These are phyloP conservation scores for Pogonomyrmex californicus DNA, from an alignment of 1,140 invertebrate genomes.

Conservation along the genomic window DNA sequence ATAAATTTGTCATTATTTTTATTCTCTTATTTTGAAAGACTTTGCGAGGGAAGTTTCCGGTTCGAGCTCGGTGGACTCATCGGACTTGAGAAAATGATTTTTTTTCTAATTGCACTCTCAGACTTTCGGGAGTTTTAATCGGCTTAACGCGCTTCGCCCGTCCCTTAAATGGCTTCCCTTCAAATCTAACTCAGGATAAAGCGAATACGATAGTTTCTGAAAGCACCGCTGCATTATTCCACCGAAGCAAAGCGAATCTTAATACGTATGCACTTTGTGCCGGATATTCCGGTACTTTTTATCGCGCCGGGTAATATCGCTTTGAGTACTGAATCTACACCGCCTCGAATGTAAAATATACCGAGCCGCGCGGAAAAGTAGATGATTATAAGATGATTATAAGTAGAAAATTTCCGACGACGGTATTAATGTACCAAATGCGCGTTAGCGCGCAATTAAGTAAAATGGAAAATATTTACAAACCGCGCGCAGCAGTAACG, in stretches of 20 bases:
- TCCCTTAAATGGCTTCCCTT: constrained; percentile 39
- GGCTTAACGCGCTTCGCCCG: constrained; percentile 36
- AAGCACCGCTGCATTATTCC: constrained; percentile 53
- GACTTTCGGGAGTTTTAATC: constrained; percentile 29
- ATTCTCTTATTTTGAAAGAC: neutral
- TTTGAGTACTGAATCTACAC: constrained; percentile 34
- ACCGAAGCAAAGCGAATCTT: constrained; percentile 53
- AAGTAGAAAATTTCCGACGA: neutral
- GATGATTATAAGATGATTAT: neutral
- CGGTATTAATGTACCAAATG: constrained; percentile 15
- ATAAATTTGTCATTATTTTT: neutral
- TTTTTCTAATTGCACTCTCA: constrained; percentile 6
- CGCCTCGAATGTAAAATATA: neutral
- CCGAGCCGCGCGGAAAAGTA: neutral
- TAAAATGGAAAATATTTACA: constrained; percentile 41
- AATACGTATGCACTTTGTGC: constrained; percentile 51
- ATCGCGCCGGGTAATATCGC: constrained; percentile 35
- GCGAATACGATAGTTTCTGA: constrained; percentile 59
- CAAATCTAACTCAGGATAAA: constrained; percentile 49
- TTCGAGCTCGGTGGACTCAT: neutral
- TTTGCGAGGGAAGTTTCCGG: neutral
- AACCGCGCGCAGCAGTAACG: too few species aligned
- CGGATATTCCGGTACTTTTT: constrained; percentile 25
- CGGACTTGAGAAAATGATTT: constrained; percentile 15
- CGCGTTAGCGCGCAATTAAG: constrained; percentile 19